Conservation (phyloP, 2,797 vertebrate species). For the Numenius phaeopus region DNA sequence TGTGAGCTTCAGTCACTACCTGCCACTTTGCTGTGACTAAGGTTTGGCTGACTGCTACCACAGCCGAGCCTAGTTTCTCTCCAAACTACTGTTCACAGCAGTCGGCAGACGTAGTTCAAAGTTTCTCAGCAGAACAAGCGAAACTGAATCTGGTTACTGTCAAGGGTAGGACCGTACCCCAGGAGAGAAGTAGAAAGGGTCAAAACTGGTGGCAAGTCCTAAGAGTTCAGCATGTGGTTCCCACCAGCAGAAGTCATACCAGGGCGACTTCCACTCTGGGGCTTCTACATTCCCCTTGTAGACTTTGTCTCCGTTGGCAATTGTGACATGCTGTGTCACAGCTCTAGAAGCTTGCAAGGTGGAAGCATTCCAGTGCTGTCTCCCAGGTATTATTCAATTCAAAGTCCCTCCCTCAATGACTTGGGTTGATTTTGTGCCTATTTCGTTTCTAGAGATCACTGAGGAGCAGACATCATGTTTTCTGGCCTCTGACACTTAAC, state of each 20-base stretch:
- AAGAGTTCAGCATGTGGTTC: neutral
- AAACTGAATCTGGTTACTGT: neutral
- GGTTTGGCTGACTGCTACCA: neutral
- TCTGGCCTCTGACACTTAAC: neutral
- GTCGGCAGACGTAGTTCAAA: neutral
- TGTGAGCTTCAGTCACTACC: neutral
- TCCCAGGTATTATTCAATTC: neutral
- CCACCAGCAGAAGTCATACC: neutral
- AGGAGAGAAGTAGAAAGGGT: neutral
- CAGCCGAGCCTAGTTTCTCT: neutral
- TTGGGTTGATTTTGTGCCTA: neutral
- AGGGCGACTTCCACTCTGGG: neutral
- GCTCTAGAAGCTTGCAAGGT: neutral
- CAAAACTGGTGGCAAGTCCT: neutral
- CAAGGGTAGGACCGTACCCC: neutral
- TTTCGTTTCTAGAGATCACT: neutral
- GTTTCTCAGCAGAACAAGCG: neutral
- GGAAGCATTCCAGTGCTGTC: neutral
- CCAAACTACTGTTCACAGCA: neutral
- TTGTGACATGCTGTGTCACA: rapidly evolving
- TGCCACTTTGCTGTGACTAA: neutral
- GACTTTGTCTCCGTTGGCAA: neutral
- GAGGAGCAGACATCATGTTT: neutral
- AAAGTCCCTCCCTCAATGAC: neutral
- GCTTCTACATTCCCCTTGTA: neutral